Evolutionary conservation across 2,888 invertebrate species (phyloP), one percentile per base, ranked within the genome.

Genomic region (Drosophila recens): DNA sequence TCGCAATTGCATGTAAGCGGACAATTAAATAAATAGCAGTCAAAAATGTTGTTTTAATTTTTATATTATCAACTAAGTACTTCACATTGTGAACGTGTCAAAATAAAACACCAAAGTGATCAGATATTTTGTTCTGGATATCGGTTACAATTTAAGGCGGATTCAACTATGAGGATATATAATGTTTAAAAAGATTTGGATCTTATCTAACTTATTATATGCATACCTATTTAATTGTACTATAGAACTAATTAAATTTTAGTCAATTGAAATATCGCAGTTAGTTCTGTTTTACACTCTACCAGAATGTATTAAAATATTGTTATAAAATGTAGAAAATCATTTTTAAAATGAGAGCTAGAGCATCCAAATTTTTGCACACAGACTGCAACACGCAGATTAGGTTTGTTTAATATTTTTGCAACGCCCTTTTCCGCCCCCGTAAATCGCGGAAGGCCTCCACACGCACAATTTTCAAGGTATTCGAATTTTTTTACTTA

Each of bases 91-190:
- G 1, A 20, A 20, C 36, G 36, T 36, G 34, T 48, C 17, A 27
- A 52, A 54, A 62, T 62, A 54, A 34, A 34, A n/a, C 9, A 17
- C 10, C 30, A 40, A 27, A 23, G 20, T 43, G 57, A 42, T 62
- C 27, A 57, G 69, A 72, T 72, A 62, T 66, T 54, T 66, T 42
- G 40, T 48, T 66, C 20, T 30, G 38, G 54, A 71, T 75, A 67
- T 68, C 30, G 46, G n/a, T 48, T 53, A 87, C 88, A 73, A 27
- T 53, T 45, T 61, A 58, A 49, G 86, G 80, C 53, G 86, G 68
- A 57, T 61, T 40, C 56, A 45, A 49, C 6, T 17, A 27, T n/a
- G 4, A 6, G 61, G 51, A 56, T 67, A 30, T 27, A 10, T 65
- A 66, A 52, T 67, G 45, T 67, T 11, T 13, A 40, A 64, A 76